A percentile compares a stretch with the other conserved stretches of the same genome.
Evolutionary conservation across 2,797 vertebrate species (phyloP).

Genomic region (Gambelia wislizenii): DNA sequence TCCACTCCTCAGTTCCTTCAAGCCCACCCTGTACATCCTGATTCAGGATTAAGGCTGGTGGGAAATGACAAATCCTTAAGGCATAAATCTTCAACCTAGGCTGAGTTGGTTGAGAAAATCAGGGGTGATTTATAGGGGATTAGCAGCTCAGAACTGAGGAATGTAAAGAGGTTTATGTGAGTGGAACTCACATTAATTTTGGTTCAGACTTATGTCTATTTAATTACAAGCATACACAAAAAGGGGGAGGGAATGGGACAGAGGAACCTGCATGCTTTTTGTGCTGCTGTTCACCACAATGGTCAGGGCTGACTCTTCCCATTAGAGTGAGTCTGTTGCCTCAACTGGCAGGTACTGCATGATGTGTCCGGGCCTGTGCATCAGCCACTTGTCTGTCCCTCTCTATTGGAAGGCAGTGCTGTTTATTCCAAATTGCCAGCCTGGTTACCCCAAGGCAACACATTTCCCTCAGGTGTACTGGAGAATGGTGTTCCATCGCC

Average conservation of each 20-base stretch:
- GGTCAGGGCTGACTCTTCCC: neutral
- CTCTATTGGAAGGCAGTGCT: neutral
- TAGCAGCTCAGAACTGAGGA: constrained; percentile 76
- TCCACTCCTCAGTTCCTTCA: neutral
- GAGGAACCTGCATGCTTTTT: constrained; percentile 20
- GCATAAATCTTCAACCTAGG: constrained; percentile 65
- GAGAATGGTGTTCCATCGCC: too few species aligned
- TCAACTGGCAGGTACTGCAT: neutral
- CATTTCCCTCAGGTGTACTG: too few species aligned
- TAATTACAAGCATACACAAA: constrained; percentile 51
- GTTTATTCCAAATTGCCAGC: neutral
- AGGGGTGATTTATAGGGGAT: constrained; percentile 72
- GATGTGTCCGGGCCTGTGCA: neutral
- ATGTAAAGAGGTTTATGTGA: constrained; percentile 76
- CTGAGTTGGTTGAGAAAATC: constrained; percentile 59
- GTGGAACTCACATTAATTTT: constrained; percentile 66
- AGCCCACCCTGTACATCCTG: neutral
- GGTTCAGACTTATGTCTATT: constrained; percentile 55
- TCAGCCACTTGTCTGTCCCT: neutral
- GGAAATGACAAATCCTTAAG: constrained; percentile 76
- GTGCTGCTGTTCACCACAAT: neutral
- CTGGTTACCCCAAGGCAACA: too few species aligned
- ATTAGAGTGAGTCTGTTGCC: neutral
- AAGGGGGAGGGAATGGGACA: constrained; percentile 15
- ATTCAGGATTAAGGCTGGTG: constrained; percentile 53